Evolutionary conservation across 1,140 invertebrate genomes (phyloP), one percentile per base, ranked within the genome.

Genomic region (Zaprionus camerounensis): DNA sequence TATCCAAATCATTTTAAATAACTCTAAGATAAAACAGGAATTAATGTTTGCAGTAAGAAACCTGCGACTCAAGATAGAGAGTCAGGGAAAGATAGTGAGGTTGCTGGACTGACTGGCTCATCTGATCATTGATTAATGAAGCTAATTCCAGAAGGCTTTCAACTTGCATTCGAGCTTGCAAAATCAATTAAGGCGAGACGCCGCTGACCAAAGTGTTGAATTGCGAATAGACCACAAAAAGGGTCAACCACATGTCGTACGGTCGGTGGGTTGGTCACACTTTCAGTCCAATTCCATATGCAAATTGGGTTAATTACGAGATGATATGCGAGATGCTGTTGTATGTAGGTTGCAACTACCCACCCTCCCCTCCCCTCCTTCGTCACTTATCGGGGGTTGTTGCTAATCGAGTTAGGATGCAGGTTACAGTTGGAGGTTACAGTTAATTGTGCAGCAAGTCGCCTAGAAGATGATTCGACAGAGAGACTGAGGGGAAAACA

Each of bases 271-370:
- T 26, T 46, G 59, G 59, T 46, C 61, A 62, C 58, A 53, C 34
- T 28, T 44, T 26, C 24, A 5, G 24, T 26, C 2, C 1, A 59
- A 55, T 66, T 22, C 65, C 71, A 58, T 83, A 82, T 82, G 81
- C 81, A 83, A 82, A 82, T 82, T 51, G 67, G 41, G 15, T 61
- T 76, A 83, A 82, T 79, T 82, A 79, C 26, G 53, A 34, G 62
- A 28, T 34, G 63, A 65, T 49, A 65, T 65, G 28, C 22, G 31
- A 51, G 63, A 36, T 53, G 44, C 12, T 46, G 41, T 53, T 22
- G 49, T 22, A 51, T 20, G 53, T 28, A 11, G 31, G 31, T 56
- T 22, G 7, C 41, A 17, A 44, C 38, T 12, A 22, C 9, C 11
- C 20, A 17, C 0, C 6, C 6, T 2, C 15, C 15, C 41, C 1